phyloP scores from a whole-genome alignment of 2,888 invertebrate genomes.

The Griposia aprilina region DNA sequence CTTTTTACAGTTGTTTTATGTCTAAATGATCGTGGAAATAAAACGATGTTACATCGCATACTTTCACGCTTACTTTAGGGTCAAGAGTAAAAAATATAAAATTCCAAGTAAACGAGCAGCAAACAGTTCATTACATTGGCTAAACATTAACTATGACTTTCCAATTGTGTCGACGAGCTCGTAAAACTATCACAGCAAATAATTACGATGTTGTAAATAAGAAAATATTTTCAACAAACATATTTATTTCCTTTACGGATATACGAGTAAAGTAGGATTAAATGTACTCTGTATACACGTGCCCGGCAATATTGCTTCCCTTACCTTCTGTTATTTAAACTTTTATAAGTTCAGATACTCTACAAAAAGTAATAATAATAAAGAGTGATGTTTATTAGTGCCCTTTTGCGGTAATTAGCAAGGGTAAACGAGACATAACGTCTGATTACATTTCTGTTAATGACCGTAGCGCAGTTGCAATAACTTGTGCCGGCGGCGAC shows the following conservation, averaged over 20 bases:
- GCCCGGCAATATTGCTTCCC: background rate
- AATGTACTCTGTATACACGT: background rate
- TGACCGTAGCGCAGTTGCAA: slow-evolving; percentile 19
- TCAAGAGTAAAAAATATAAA: slow-evolving; percentile 12
- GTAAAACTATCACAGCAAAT: slow-evolving; percentile 33
- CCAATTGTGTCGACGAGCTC: slow-evolving; percentile 12
- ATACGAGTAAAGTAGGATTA: background rate
- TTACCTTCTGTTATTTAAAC: slow-evolving; percentile 22
- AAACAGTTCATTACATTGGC: background rate
- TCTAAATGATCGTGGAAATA: background rate
- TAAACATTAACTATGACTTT: slow-evolving; percentile 28
- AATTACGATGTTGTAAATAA: slow-evolving; percentile 19
- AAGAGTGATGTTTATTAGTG: slow-evolving; percentile 42
- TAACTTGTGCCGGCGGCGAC: slow-evolving; percentile 12
- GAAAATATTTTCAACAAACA: background rate
- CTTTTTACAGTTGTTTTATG: slow-evolving; percentile 7
- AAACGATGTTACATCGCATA: background rate
- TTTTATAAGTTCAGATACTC: slow-evolving; percentile 19
- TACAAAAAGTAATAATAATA: slow-evolving; percentile 25
- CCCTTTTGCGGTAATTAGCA: slow-evolving; percentile 39
- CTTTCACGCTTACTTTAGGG: background rate
- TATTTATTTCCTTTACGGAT: slow-evolving; percentile 2
- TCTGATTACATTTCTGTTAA: slow-evolving; percentile 43
- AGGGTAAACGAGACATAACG: slow-evolving; percentile 32
- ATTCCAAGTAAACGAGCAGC: background rate